These are phyloP conservation scores for Phylloscopus trochiloides DNA, from an alignment of 2,113 vertebrate species.

Conservation along the genomic window DNA sequence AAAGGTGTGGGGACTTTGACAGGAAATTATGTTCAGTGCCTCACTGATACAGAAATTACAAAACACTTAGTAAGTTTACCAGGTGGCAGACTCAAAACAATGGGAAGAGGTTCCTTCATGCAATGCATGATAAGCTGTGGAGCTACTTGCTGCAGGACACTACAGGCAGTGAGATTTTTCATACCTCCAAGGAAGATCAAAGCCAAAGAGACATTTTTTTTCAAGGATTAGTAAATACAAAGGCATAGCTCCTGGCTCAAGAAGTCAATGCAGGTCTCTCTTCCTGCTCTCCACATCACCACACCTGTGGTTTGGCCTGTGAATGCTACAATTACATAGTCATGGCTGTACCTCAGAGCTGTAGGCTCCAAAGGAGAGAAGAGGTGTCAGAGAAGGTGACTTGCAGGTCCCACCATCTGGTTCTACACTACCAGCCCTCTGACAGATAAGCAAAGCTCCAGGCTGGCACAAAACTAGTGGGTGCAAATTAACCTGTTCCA, in stretches of 20 bases:
- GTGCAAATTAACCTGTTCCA: background rate
- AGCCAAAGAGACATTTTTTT: background rate
- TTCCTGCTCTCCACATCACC: background rate
- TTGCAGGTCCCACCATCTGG: background rate
- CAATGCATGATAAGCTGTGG: background rate
- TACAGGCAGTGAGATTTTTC: background rate
- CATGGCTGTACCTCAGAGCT: background rate
- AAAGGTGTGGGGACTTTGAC: background rate
- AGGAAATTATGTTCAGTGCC: background rate
- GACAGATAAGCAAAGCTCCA: background rate
- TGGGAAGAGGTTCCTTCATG: background rate
- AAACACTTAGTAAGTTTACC: background rate
- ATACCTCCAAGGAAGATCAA: background rate
- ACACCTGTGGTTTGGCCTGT: background rate
- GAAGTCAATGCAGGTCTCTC: background rate
- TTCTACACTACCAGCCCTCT: background rate
- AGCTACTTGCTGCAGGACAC: background rate
- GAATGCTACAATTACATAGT: background rate
- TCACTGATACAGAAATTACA: background rate
- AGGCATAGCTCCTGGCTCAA: accelerated
- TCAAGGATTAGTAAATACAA: background rate
- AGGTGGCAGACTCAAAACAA: background rate
- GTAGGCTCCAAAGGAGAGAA: background rate
- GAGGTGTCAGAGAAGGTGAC: background rate
- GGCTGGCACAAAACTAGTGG: background rate